A percentile compares a stretch with the other conserved stretches of the same genome.
Conservation (phyloP, 1,140 invertebrate genomes). For the Formica exsecta region DNA sequence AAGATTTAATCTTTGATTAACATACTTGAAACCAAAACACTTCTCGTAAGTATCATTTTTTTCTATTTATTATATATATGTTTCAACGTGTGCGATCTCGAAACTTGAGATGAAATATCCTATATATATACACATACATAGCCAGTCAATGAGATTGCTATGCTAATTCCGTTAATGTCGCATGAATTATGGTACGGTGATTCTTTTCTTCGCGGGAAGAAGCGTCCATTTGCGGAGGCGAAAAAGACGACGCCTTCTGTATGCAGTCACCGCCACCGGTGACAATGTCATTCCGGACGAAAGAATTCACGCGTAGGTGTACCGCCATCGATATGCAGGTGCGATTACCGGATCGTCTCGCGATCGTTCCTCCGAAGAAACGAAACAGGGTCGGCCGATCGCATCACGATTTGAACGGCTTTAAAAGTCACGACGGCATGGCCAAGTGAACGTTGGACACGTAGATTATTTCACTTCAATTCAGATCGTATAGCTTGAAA, state of each 20-base stretch:
- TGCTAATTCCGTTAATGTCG: conserved; percentile 83
- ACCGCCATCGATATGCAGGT: conserved; percentile 68
- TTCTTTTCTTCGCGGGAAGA: conserved; percentile 62
- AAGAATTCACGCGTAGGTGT: conserved; percentile 46
- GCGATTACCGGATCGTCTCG: conserved; percentile 76
- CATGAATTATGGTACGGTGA: conserved; percentile 78
- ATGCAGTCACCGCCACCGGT: conserved; percentile 61
- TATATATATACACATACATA: not conserved
- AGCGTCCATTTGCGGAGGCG: conserved; percentile 73
- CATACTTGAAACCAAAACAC: not conserved
- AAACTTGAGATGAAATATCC: conserved; percentile 9
- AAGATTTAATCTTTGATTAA: not conserved
- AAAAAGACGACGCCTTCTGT: conserved; percentile 69
- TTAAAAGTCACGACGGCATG: conserved; percentile 41
- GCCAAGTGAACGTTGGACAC: conserved; percentile 34
- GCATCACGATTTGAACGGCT: conserved; percentile 48
- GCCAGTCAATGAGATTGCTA: conserved; percentile 74
- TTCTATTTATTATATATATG: not conserved
- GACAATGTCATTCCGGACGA: conserved; percentile 14
- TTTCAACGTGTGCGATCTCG: not conserved
- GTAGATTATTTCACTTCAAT: conserved; percentile 18
- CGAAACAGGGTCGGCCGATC: conserved; percentile 70
- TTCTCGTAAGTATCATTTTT: not conserved
- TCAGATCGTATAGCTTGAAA: not conserved
- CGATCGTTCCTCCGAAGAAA: conserved; percentile 60